phyloP scores from a whole-genome alignment of 2,113 vertebrate genomes.

The Donacobius atricapilla region DNA sequence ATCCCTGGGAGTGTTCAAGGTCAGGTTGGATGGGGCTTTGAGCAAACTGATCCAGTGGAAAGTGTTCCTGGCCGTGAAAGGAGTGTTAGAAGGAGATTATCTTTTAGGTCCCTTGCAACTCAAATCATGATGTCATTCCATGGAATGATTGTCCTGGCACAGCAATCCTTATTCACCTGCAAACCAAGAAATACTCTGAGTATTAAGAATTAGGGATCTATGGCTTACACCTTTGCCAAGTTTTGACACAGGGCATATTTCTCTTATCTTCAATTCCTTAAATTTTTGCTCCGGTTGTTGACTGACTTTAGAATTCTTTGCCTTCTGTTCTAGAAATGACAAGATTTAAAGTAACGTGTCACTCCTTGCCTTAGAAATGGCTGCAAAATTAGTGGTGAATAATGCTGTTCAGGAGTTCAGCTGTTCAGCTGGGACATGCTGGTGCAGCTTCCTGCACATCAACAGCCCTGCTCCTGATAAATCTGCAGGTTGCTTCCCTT shows the following conservation, averaged over 20 bases:
- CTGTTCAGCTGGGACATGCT: not conserved
- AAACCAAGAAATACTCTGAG: not conserved
- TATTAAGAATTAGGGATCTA: not conserved
- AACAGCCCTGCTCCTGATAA: not conserved
- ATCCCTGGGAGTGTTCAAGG: not conserved
- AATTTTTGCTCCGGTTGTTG: not conserved
- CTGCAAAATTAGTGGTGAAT: not conserved
- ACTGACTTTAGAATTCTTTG: not conserved
- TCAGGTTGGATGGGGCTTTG: not conserved
- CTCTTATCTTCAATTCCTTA: not conserved
- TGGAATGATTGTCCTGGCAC: not conserved
- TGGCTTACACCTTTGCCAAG: not conserved
- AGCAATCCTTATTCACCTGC: not conserved
- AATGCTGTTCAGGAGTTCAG: not conserved
- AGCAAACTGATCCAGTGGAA: not conserved
- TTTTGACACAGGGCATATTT: not conserved
- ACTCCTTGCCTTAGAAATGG: not conserved
- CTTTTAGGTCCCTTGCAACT: not conserved
- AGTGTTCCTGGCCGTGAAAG: not conserved
- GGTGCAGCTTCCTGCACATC: not conserved
- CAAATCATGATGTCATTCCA: not conserved
- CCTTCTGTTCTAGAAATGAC: not conserved
- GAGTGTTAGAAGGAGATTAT: not conserved
- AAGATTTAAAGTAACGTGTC: not conserved
- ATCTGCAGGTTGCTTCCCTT: not conserved